Base-by-base conservation (phyloP, 2,888 invertebrate genomes). In the Xestobium rufovillosum region DNA sequence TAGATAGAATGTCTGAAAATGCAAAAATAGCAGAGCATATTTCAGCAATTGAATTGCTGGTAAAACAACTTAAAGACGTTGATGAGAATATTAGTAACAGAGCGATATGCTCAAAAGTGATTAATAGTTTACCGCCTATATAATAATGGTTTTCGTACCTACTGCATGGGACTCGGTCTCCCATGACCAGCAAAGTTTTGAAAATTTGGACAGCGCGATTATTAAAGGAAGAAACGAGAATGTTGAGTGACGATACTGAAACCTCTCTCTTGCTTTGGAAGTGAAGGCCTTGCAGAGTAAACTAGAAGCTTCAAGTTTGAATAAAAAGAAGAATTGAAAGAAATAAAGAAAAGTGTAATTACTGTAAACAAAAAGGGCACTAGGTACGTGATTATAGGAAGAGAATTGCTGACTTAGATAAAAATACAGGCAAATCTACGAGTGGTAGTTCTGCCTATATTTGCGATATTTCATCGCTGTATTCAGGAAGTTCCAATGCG, bases 381-480 rank as follows among this genome's bases (percentile, higher is more conserved):
- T 50, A 47, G 49, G 32, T 34, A 2, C 33, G 39, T 11, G 50
- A 50, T 19, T 47, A 47, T 16, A 33, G 38, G 31, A 39, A 43
- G 19, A 27, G 42, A 26, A 16, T 35, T 12, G 32, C 33, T 26
- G 34, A 39, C 16, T 14, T 11, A 10, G 16, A 16, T 13, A 11
- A 13, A 12, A 9, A 2, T 9, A 17, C 25, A 13, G n/a, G n/a
- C n/a, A n/a, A n/a, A n/a, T n/a, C 26, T 1, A 12, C 12, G 3
- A 26, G 26, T 6, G 26, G 4, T 2, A 26, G 26, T 26, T 3
- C 26, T 10, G 4, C 6, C 11, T 26, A 6, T 4, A 6, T 6
- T 4, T 26, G 26, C 6, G 26, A 26, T 4, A 26, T 26, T 26
- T 26, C 26, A 3, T 26, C 26, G 6, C 12, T 26, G 4, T 26